Evolutionary conservation across 2,888 invertebrate species (phyloP), one percentile per base, ranked within the genome.

Genomic region (Troglohyphantes excavatus): DNA sequence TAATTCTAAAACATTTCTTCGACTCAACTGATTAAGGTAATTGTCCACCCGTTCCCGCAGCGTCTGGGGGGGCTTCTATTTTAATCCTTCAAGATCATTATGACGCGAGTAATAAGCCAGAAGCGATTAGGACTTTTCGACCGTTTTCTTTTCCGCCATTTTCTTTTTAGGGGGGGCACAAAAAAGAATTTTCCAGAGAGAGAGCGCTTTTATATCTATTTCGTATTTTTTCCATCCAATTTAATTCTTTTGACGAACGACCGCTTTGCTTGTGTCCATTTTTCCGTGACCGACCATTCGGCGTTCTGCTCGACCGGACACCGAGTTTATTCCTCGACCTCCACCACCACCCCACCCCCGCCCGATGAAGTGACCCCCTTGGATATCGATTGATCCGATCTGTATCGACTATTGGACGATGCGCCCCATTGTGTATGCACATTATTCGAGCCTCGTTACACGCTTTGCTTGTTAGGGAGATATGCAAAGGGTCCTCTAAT

Each of bases 211-310:
- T 79, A 43, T 79, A 67, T 79, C 63, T 79, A 67, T 79, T 79
- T 79, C 82, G 82, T 82, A 67, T 67, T 79, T 82, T 86, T 88
- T 88, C 88, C 88, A 82, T 88, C 81, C 88, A 88, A 88, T 88
- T 88, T 88, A 88, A 88, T 88, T 88, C 88, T 29, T 82, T 68
- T 88, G 82, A 88, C 88, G 73, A 53, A 88, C 81, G 82, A 82
- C 88, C 73, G 75, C 81, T 87, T 81, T 87, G 39, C 87, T 87
- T 87, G 81, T 88, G 73, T 88, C 82, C 88, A 88, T 81, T 88
- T 88, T 82, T 43, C 88, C 81, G 88, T 82, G 82, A 81, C 82
- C 67, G 65, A 81, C 82, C 88, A 75, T 88, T 87, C 73, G 79
- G 73, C 73, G 87, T 87, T 88, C 82, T 81, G 75, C 75, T 88